phyloP scores from a whole-genome alignment of 2,888 invertebrate genomes.

The Agrypnus murinus region DNA sequence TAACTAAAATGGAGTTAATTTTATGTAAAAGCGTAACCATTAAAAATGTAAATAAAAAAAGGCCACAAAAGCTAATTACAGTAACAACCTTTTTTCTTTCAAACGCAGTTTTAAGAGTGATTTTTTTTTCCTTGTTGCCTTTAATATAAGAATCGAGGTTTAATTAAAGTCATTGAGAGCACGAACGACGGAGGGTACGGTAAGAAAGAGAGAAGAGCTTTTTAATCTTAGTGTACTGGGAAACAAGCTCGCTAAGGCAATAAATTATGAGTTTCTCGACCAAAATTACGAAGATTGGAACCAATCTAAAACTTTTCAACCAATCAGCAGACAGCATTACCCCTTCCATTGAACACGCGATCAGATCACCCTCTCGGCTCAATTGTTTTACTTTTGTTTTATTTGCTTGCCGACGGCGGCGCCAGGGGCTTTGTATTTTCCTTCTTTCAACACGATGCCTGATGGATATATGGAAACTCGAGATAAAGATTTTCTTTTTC shows the following conservation, averaged over 20 bases:
- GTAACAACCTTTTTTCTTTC: constrained; percentile 2
- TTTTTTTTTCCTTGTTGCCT: background rate
- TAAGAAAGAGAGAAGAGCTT: constrained; percentile 54
- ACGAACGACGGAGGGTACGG: constrained; percentile 39
- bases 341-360: constrained; percentile 57
- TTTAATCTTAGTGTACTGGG: constrained; percentile 53
- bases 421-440: constrained; percentile 53
- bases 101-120: constrained; percentile 9
- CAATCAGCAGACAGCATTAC: constrained; percentile 67
- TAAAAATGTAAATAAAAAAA: constrained; percentile 2
- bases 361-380: constrained; percentile 60
- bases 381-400: constrained; percentile 65
- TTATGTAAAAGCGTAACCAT: background rate
- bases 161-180: constrained; percentile 38
- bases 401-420: constrained; percentile 62
- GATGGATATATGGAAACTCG: constrained; percentile 41
- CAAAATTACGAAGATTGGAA: constrained; percentile 70
- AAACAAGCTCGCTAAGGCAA: constrained; percentile 64
- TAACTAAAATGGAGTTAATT: too few species aligned
- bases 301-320: constrained; percentile 70
- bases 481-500: constrained; percentile 29
- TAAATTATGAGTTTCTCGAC: constrained; percentile 70
- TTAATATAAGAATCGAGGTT: constrained; percentile 34
- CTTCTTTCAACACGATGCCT: background rate
- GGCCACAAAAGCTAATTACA: constrained; percentile 16